Conservation (phyloP, 2,888 invertebrate species). For the Polydesmus complanatus region DNA sequence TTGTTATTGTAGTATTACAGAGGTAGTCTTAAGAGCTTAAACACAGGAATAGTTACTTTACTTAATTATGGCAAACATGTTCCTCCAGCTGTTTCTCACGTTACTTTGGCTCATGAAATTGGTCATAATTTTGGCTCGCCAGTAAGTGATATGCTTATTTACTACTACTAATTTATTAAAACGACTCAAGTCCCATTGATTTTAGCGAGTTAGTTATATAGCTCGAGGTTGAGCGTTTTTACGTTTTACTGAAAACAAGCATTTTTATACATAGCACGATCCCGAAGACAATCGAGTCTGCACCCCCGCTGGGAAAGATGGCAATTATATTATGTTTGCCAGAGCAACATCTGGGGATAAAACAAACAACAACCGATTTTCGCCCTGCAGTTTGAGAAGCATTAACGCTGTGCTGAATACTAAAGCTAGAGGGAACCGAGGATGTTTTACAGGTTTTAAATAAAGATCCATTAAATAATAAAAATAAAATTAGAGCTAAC, state of each 20-base stretch:
- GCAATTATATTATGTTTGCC: slow-evolving; percentile 99
- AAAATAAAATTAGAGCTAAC: neutral
- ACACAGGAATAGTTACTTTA: slow-evolving; percentile 94
- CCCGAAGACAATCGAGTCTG: slow-evolving; percentile 59
- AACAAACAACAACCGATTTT: slow-evolving; percentile 94
- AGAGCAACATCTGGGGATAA: slow-evolving; percentile 96
- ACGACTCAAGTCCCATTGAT: too few species aligned
- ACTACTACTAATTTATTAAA: neutral
- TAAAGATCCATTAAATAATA: neutral
- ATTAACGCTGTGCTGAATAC: slow-evolving; percentile 84
- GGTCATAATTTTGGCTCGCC: slow-evolving; percentile 98
- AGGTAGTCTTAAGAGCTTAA: slow-evolving; percentile 81
- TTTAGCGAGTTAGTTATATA: too few species aligned
- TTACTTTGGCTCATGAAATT: slow-evolving; percentile 96
- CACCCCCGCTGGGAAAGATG: slow-evolving; percentile 88
- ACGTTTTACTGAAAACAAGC: neutral
- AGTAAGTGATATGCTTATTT: slow-evolving; percentile 46
- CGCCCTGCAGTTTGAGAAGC: slow-evolving; percentile 79
- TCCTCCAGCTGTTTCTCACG: slow-evolving; percentile 94
- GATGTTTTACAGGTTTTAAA: slow-evolving; percentile 77
- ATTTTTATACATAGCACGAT: slow-evolving; percentile 57
- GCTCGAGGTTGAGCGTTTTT: too few species aligned
- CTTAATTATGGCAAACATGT: slow-evolving; percentile 96
- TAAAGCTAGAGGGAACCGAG: slow-evolving; percentile 75
- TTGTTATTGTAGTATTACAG: slow-evolving; percentile 63